Base-by-base conservation (phyloP, 1,140 invertebrate genomes). In the Drosophila setifemur region DNA sequence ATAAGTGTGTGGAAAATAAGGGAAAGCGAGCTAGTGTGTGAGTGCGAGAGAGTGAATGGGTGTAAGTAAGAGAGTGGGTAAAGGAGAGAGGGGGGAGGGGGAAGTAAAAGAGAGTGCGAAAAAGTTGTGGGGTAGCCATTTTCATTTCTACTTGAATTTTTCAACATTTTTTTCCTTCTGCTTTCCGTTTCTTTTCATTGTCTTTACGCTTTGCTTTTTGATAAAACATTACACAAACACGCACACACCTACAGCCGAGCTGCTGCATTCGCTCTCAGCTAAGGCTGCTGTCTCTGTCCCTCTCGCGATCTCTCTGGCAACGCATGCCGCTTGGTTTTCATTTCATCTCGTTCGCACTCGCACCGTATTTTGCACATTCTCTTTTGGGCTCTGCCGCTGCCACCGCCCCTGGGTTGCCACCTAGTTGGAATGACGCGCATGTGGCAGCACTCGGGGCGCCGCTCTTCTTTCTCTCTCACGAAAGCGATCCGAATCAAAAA, bases 121-220 rank as follows among this genome's bases (percentile, higher is more conserved):
- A 63, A 29, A 28, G 14, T 39, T 29, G 19, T 58, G 37, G 28
- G 53, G 73, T 74, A 71, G 64, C 71, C 66, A 74, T 68, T 71
- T 78, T 78, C 26, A 73, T 70, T 78, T 79, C 45, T 64, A 69
- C 50, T 63, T 68, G 58, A 74, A 85, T 85, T 71, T 58, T 72
- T 39, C 57, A 53, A 54, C 33, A 29, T 53, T 58, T 67, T 82
- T 54, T 54, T 72, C 71, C 58, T 45, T 58, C 42, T 68, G 33
- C 45, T 63, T 55, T 69, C 43, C 50, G 53, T 39, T 48, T 43
- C 42, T 50, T 75, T 57, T 73, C 70, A 83, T 83, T 83, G 79
- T 85, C 79, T 85, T 68, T 73, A 50, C 70, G 49, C 58, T 73
- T 78, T 72, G 79, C 81, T 64, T 79, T 85, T 85, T 86, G 82